phyloP scores from a whole-genome alignment of 2,113 vertebrate species.

The Hoplias malabaricus region DNA sequence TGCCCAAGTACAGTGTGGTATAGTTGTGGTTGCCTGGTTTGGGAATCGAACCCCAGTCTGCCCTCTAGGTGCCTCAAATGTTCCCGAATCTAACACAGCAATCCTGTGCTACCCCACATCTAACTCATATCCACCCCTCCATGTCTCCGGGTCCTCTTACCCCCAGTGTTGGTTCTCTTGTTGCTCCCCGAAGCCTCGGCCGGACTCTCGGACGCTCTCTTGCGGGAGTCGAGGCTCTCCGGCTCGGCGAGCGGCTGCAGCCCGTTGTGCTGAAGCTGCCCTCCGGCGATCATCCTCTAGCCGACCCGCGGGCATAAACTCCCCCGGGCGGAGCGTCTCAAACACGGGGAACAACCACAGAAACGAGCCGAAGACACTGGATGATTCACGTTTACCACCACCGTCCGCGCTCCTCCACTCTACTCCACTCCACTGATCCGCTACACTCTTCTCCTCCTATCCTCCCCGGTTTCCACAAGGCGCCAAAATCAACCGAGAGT shows the following conservation, averaged over 20 bases:
- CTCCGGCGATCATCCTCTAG: constrained; percentile 75
- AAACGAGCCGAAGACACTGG: neutral
- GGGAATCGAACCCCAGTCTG: too few relatives aligned
- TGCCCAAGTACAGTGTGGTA: too few relatives aligned
- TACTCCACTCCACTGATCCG: too few relatives aligned
- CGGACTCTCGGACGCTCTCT: constrained; percentile 82
- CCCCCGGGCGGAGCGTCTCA: neutral
- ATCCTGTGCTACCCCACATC: too few relatives aligned
- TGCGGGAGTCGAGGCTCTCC: constrained; percentile 81
- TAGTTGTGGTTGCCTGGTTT: too few relatives aligned
- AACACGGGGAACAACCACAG: neutral
- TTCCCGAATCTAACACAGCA: too few relatives aligned
- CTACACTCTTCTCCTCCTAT: neutral
- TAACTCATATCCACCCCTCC: neutral
- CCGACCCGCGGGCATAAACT: constrained; percentile 27
- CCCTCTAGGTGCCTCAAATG: too few relatives aligned
- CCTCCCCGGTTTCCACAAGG: neutral
- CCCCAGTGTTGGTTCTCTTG: constrained; percentile 85
- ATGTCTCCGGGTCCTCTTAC: constrained; percentile 69
- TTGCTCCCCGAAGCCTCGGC: constrained; percentile 80
- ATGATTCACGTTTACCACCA: too few relatives aligned
- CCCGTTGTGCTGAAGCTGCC: constrained; percentile 76
- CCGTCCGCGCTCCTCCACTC: too few relatives aligned
- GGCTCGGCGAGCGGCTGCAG: constrained; percentile 80
- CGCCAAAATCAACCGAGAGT: neutral